phyloP scores from a whole-genome alignment of 2,113 vertebrate genomes.

The Polypterus senegalus region DNA sequence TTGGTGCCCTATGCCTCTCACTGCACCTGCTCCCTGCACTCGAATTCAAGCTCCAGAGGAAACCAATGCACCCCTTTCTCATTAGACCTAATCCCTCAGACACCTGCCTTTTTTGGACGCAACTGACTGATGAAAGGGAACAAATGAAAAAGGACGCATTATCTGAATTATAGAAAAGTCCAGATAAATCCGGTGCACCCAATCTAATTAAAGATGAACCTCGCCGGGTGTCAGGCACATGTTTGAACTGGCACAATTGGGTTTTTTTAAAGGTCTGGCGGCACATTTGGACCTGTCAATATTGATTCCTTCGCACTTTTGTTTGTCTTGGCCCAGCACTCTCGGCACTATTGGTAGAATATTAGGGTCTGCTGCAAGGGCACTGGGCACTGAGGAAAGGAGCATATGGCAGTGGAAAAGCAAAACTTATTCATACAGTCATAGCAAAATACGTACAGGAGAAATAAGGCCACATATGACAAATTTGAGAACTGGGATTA shows the following conservation, averaged over 20 bases:
- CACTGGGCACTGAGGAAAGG: no score
- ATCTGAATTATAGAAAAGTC: conserved; percentile 1
- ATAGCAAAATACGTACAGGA: no score
- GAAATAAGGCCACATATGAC: no score
- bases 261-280: no score
- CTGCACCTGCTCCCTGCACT: conserved; percentile 47
- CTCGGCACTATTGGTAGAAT: no score
- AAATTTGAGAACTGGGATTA: no score
- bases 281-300: no score
- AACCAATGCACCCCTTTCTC: conserved; percentile 43
- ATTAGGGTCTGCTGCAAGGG: no score
- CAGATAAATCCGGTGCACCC: background rate
- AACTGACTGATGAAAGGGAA: conserved; percentile 4
- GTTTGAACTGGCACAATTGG: background rate
- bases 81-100: conserved; percentile 43
- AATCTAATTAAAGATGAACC: conserved; percentile 3
- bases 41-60: conserved; percentile 42
- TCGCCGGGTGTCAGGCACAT: background rate
- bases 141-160: conserved; percentile 8
- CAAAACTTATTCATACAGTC: no score
- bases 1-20: conserved; percentile 5
- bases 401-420: no score
- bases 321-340: no score
- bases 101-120: conserved; percentile 38
- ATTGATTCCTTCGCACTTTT: no score